These are phyloP conservation scores for Plebejus argus DNA, from an alignment of 2,888 invertebrate genomes.

Conservation along the genomic window DNA sequence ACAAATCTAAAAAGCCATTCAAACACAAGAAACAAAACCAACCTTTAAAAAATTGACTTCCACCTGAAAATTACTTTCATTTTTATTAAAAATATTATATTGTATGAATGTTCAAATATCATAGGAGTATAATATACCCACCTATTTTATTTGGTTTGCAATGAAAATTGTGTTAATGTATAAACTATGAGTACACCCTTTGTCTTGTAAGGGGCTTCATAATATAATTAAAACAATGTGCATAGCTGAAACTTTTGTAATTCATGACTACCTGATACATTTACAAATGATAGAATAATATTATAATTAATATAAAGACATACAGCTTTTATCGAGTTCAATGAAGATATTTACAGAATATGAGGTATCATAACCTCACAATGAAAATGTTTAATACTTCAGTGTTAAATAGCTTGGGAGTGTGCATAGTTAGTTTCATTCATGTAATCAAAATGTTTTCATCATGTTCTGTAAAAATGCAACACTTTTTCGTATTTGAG, in stretches of 20 bases:
- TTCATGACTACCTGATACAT: constrained; percentile 29
- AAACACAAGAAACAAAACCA: constrained; percentile 54
- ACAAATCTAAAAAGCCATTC: constrained; percentile 62
- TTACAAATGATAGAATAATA: constrained; percentile 28
- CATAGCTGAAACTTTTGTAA: constrained; percentile 11
- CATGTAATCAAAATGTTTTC: neutral
- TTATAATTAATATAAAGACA: constrained; percentile 1
- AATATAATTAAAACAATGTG: neutral
- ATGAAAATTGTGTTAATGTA: neutral
- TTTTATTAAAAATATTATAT: neutral
- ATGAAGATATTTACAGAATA: constrained; percentile 17
- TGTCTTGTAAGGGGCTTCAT: neutral
- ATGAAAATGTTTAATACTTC: constrained; percentile 7
- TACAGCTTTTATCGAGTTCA: neutral
- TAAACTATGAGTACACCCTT: neutral
- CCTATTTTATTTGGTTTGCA: neutral
- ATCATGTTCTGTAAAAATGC: constrained; percentile 7
- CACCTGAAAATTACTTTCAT: constrained; percentile 29
- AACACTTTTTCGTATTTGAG: neutral
- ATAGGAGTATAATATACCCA: neutral
- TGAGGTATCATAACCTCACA: neutral
- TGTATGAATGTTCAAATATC: neutral
- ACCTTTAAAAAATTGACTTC: constrained; percentile 20
- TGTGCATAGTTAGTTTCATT: neutral
- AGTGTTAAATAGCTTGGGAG: neutral